Percentiles rank a stretch among this genome's conserved stretches.
Evolutionary conservation across 2,113 vertebrate species (phyloP).

Genomic region (Coregonus clupeaformis): DNA sequence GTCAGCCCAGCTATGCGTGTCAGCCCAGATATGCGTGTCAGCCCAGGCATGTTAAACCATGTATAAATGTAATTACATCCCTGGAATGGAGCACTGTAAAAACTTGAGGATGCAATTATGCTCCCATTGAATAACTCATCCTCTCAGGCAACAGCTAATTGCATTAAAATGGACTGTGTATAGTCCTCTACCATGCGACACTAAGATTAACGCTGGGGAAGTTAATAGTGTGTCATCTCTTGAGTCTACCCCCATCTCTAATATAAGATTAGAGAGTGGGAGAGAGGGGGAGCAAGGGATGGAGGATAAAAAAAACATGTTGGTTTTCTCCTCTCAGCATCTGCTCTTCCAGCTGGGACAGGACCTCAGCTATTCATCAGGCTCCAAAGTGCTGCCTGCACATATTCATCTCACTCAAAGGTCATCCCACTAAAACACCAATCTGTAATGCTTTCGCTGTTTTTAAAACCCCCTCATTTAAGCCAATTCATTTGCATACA

Average conservation of each 20-base stretch:
- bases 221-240: conserved; percentile 75
- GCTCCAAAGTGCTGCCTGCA: conserved; percentile 58
- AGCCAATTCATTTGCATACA: conserved; percentile 62
- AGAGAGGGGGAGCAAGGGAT: conserved; percentile 14
- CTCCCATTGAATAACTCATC: conserved; percentile 76
- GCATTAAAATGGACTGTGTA: conserved; percentile 77
- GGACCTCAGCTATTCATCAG: conserved; percentile 73
- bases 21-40: conserved; percentile 34
- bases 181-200: conserved; percentile 63
- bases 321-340: conserved; percentile 64
- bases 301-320: conserved; percentile 52
- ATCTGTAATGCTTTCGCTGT: conserved; percentile 62
- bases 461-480: conserved; percentile 46
- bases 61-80: conserved; percentile 74
- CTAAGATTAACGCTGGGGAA: conserved; percentile 74
- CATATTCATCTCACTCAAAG: conserved; percentile 73
- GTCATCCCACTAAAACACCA: conserved; percentile 69
- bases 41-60: conserved; percentile 61
- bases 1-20: too few species aligned
- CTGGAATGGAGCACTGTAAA: conserved; percentile 65
- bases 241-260: conserved; percentile 46
- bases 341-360: conserved; percentile 76
- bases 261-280: conserved; percentile 66
- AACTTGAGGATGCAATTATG: conserved; percentile 76
- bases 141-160: conserved; percentile 74